Percentiles rank a stretch among this genome's conserved stretches.
Conservation (phyloP, 2,113 vertebrate genomes). For the Chrysemys picta region DNA sequence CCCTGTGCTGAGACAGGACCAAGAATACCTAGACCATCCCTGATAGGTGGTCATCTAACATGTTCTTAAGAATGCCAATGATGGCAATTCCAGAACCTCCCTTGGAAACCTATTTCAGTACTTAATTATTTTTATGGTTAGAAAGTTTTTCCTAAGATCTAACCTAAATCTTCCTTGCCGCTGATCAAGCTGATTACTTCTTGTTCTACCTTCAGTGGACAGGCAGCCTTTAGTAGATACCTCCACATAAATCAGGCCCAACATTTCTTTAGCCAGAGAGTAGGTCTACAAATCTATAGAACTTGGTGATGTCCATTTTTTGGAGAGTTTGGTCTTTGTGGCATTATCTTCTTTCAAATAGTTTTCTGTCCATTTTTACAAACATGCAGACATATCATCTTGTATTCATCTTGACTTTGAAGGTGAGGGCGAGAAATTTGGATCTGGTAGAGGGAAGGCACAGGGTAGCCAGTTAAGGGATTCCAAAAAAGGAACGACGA, state of each 20-base stretch:
- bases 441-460: not conserved
- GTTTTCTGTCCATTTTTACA: not conserved
- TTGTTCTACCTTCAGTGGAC: no score
- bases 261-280: no score
- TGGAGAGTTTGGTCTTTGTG: not conserved
- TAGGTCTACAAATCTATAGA: not conserved
- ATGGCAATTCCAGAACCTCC: no score
- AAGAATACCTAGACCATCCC: no score
- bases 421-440: not conserved
- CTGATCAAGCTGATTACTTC: no score
- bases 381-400: not conserved
- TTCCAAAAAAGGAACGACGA: not conserved
- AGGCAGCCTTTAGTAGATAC: not conserved
- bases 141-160: no score
- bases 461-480: not conserved
- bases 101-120: no score
- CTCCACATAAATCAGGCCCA: not conserved
- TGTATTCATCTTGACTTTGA: not conserved
- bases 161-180: no score
- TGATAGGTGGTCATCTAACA: no score
- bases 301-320: not conserved
- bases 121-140: no score
- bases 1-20: no score
- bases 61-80: no score
- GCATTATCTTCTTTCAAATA: not conserved